Conservation (phyloP, 2,888 invertebrate species). For the Eupeodes luniger region DNA sequence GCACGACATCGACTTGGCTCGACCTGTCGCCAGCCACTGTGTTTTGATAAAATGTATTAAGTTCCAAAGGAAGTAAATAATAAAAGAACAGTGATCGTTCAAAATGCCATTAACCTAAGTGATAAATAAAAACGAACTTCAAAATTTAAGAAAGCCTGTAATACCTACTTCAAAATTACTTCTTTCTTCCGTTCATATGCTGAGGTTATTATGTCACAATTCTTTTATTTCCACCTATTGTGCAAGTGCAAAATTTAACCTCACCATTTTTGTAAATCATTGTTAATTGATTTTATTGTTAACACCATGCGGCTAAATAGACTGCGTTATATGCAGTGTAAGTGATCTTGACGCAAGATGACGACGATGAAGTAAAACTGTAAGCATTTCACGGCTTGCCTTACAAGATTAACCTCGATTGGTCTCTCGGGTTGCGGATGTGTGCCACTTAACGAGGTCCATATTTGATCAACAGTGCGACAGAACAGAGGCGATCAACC, state of each 20-base stretch:
- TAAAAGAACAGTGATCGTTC: neutral
- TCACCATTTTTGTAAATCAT: neutral
- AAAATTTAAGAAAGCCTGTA: constrained; percentile 24
- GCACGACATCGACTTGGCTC: neutral
- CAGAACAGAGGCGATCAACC: constrained; percentile 25
- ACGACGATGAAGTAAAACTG: neutral
- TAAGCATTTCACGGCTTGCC: neutral
- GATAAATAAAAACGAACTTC: constrained; percentile 38
- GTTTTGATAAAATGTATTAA: neutral
- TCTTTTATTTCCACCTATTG: no score
- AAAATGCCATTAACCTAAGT: constrained; percentile 56
- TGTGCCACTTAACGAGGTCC: constrained; percentile 22
- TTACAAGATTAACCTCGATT: constrained; percentile 19
- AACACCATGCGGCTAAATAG: constrained; percentile 1
- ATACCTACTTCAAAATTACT: neutral
- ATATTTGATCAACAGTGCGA: neutral
- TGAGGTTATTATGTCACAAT: constrained; percentile 44
- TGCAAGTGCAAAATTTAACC: constrained; percentile 22
- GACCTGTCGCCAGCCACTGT: neutral
- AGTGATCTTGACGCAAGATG: constrained; percentile 18
- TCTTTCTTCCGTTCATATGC: neutral
- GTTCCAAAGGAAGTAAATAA: neutral
- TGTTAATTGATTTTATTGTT: constrained; percentile 43
- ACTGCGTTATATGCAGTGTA: neutral
- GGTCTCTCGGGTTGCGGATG: constrained; percentile 8